A percentile compares a stretch with the other conserved stretches of the same genome.
Conservation (phyloP, 2,113 vertebrate species). For the Peromyscus polionotus region DNA sequence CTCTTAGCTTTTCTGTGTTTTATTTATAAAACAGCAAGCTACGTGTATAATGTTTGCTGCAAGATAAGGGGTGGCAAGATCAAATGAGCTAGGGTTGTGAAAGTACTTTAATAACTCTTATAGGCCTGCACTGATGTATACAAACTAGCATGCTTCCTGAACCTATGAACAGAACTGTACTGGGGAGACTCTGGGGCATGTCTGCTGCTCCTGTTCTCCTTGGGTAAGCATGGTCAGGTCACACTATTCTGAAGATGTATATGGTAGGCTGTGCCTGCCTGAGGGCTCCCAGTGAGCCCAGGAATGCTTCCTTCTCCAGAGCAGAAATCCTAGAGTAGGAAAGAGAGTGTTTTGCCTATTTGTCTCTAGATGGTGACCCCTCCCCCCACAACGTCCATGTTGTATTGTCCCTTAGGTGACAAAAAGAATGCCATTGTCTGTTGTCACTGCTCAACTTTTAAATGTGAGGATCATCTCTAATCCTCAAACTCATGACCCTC, state of each 20-base stretch:
- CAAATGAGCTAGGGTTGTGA: background rate
- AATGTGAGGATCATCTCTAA: background rate
- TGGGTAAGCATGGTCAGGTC: no score
- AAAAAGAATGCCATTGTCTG: background rate
- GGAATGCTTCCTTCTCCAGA: background rate
- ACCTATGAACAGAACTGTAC: no score
- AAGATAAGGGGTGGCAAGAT: background rate
- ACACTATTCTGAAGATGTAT: background rate
- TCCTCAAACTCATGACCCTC: background rate
- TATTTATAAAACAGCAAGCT: background rate
- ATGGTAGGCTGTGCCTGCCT: background rate
- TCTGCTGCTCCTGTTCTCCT: background rate
- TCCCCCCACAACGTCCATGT: fast-evolving
- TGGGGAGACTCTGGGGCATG: fast-evolving
- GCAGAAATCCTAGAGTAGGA: background rate
- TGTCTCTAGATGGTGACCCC: background rate
- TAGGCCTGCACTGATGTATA: fast-evolving
- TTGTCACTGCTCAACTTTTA: no score
- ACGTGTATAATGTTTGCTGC: background rate
- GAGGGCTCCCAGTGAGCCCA: no score
- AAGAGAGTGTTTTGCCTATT: background rate
- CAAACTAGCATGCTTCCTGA: background rate
- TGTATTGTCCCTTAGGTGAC: background rate
- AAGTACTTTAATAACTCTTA: background rate
- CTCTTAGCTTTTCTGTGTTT: background rate